phyloP scores from a whole-genome alignment of 2,888 invertebrate genomes.

The Chrysotoxum bicinctum region DNA sequence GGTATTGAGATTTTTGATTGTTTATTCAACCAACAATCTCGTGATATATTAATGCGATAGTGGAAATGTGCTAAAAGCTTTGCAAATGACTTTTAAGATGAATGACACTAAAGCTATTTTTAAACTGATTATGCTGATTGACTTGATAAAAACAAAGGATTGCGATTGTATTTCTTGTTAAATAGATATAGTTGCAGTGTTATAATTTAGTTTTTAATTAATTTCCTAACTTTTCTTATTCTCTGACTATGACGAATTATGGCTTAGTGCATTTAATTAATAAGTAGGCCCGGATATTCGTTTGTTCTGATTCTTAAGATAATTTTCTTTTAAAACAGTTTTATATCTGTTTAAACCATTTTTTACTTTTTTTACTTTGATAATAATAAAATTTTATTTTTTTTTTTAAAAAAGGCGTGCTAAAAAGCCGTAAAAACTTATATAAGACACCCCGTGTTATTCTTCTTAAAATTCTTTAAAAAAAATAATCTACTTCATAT shows the following conservation, averaged over 20 bases:
- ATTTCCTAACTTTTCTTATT: background rate
- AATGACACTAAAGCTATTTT: conserved; percentile 36
- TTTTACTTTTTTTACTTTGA: too few relatives aligned
- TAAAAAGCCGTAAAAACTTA: too few relatives aligned
- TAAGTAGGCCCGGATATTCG: background rate
- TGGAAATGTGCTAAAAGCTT: conserved; percentile 57
- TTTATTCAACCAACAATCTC: conserved; percentile 57
- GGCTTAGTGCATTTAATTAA: background rate
- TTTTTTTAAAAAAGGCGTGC: too few relatives aligned
- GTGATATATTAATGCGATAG: conserved; percentile 62
- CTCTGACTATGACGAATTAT: background rate
- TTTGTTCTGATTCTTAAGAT: too few relatives aligned
- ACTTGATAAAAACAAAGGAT: conserved; percentile 50
- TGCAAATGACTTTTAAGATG: conserved; percentile 13
- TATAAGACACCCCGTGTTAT: too few relatives aligned
- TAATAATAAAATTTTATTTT: too few relatives aligned
- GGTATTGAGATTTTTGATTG: conserved; percentile 69
- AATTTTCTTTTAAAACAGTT: too few relatives aligned
- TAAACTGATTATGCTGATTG: conserved; percentile 64
- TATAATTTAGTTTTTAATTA: background rate
- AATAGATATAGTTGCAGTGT: background rate
- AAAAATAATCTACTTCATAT: too few relatives aligned
- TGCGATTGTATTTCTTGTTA: background rate
- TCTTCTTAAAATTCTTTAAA: too few relatives aligned
- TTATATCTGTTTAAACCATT: too few relatives aligned